Evolutionary conservation across 1,140 invertebrate genomes (phyloP).

Genomic region (Cyclina sinensis): DNA sequence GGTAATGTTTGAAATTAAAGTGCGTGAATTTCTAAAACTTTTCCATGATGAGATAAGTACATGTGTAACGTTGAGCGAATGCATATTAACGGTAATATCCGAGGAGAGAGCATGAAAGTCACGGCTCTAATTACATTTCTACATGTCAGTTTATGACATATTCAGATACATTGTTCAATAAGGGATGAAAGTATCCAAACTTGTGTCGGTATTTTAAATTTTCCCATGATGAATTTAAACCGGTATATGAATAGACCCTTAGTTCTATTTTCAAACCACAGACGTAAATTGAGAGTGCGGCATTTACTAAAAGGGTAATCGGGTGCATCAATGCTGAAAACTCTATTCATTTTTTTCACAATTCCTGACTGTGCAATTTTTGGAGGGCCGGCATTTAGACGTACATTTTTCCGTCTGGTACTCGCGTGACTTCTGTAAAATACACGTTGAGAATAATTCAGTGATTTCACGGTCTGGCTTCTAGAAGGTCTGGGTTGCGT

Average conservation of each 20-base stretch:
- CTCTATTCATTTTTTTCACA: constrained; percentile 9
- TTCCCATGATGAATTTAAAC: too few species aligned
- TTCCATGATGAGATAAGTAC: too few species aligned
- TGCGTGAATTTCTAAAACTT: too few species aligned
- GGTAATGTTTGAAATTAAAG: too few species aligned
- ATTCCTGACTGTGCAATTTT: constrained; percentile 3
- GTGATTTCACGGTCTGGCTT: constrained; percentile 19
- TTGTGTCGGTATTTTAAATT: too few species aligned
- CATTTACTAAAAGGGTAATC: constrained; percentile 7
- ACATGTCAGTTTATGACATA: too few species aligned
- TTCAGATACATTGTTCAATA: too few species aligned
- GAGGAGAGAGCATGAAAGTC: too few species aligned
- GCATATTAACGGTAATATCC: too few species aligned
- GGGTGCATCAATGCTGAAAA: constrained; percentile 7
- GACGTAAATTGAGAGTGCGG: neutral
- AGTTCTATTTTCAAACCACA: constrained; percentile 4
- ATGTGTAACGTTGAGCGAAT: too few species aligned
- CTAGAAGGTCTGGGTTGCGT: neutral
- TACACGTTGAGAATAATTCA: neutral
- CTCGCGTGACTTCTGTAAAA: constrained; percentile 15
- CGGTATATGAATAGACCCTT: neutral
- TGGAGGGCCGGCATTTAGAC: neutral
- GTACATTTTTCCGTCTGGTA: neutral
- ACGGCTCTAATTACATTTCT: too few species aligned
- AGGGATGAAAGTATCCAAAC: too few species aligned